Evolutionary conservation across 1,140 invertebrate genomes (phyloP).

Genomic region (Drosophila guanche): DNA sequence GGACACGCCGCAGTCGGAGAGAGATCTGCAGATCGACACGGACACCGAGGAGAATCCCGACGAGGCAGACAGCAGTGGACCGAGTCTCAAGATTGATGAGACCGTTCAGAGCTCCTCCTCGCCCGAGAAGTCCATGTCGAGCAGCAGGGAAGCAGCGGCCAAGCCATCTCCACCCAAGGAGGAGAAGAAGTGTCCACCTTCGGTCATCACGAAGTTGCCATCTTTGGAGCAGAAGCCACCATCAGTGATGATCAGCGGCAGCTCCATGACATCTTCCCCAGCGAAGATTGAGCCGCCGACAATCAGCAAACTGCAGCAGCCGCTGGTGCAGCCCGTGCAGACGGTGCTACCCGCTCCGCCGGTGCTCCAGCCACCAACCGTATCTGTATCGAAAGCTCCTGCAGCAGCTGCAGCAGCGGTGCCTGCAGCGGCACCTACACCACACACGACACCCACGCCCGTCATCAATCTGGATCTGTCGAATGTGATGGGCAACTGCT

Average conservation of each 20-base stretch:
- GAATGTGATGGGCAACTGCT: constrained; percentile 78
- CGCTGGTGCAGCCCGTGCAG: constrained; percentile 75
- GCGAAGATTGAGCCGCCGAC: constrained; percentile 76
- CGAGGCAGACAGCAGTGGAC: constrained; percentile 83
- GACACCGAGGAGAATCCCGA: constrained; percentile 91
- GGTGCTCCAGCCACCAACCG: neutral
- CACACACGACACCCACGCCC: constrained; percentile 26
- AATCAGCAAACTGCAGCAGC: constrained; percentile 71
- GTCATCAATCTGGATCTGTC: constrained; percentile 71
- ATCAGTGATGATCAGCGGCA: constrained; percentile 43
- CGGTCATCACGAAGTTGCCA: constrained; percentile 73
- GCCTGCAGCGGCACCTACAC: constrained; percentile 15
- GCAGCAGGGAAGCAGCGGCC: constrained; percentile 10
- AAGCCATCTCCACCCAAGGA: constrained; percentile 4
- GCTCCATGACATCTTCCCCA: constrained; percentile 29
- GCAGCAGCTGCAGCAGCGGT: constrained; percentile 24
- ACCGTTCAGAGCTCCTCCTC: constrained; percentile 47
- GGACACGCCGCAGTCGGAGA: constrained; percentile 92
- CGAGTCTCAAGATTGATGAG: constrained; percentile 77
- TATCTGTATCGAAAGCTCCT: constrained; percentile 6
- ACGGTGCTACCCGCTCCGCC: constrained; percentile 57
- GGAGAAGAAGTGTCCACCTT: constrained; percentile 15
- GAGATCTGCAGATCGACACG: constrained; percentile 93
- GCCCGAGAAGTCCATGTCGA: constrained; percentile 36
- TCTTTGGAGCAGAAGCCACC: constrained; percentile 16